phyloP scores from a whole-genome alignment of 2,113 vertebrate species.

The Rhinopomastus cyanomelas region DNA sequence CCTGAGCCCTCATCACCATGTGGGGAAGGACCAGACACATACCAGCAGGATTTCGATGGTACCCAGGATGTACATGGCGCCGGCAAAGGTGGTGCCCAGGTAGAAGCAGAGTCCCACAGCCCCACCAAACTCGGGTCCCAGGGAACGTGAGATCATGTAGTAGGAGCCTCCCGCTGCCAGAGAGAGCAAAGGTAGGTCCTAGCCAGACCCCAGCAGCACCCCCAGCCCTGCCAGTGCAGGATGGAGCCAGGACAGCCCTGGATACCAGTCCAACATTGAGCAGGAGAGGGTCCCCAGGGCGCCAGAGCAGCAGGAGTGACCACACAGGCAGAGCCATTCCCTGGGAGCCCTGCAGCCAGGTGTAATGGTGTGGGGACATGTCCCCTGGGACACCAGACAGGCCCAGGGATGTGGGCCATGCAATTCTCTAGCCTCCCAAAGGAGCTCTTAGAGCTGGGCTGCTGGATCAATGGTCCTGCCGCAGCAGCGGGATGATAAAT shows the following conservation, averaged over 20 bases:
- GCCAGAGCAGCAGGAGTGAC: accelerated
- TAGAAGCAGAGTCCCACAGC: slow-evolving; percentile 99
- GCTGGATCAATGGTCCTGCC: not conserved
- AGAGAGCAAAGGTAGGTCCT: slow-evolving; percentile 7
- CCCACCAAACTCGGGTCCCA: slow-evolving; percentile 96
- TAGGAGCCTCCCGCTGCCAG: slow-evolving; percentile 92
- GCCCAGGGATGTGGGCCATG: not conserved
- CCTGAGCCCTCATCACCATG: accelerated
- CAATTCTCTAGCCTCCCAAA: slow-evolving; percentile 14
- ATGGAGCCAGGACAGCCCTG: not conserved
- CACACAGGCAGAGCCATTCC: not conserved
- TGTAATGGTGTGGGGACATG: not conserved
- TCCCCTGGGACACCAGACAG: not conserved
- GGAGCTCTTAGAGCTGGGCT: not conserved
- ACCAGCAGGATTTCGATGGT: slow-evolving; percentile 98
- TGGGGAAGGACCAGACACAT: slow-evolving; percentile 17
- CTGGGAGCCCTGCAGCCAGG: not conserved
- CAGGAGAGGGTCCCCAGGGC: not conserved
- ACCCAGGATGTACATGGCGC: slow-evolving; percentile 99
- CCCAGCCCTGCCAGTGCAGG: not conserved
- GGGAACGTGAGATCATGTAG: slow-evolving; percentile 98
- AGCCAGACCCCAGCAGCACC: not conserved
- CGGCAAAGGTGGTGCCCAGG: slow-evolving; percentile 95
- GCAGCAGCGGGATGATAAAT: slow-evolving; percentile 34
- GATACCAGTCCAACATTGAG: not conserved